Evolutionary conservation across 2,797 vertebrate genomes (phyloP).

Genomic region (Falco cherrug): DNA sequence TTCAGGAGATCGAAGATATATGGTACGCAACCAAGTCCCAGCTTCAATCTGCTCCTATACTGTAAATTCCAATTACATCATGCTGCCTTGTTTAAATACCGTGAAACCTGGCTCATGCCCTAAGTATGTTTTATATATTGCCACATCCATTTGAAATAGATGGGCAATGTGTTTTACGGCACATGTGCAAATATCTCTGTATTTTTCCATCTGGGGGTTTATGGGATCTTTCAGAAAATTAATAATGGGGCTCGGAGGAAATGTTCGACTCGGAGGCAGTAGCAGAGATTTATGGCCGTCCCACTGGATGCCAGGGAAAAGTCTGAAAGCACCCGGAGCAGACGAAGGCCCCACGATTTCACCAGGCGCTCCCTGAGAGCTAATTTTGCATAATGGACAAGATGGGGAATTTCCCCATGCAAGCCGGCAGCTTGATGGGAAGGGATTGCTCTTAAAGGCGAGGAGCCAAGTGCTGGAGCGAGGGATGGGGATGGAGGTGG

Average conservation of each 20-base stretch:
- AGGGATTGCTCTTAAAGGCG: not conserved
- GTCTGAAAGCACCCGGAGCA: not conserved
- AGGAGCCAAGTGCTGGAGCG: not conserved
- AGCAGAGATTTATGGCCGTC: constrained; percentile 14
- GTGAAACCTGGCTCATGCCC: constrained; percentile 60
- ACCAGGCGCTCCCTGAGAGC: not conserved
- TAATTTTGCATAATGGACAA: not conserved
- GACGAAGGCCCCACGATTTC: not conserved
- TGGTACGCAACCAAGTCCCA: not conserved
- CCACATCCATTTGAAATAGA: constrained; percentile 66
- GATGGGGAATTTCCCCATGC: not conserved
- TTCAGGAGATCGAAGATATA: constrained; percentile 57
- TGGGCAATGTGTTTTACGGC: constrained; percentile 59
- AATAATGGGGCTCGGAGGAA: constrained; percentile 65
- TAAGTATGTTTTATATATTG: constrained; percentile 58
- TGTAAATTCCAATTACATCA: constrained; percentile 72
- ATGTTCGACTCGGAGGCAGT: constrained; percentile 51
- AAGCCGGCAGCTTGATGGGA: not conserved
- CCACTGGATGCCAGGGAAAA: constrained; percentile 44
- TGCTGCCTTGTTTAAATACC: constrained; percentile 64
- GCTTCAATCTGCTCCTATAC: constrained; percentile 44
- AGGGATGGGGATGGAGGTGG: not conserved
- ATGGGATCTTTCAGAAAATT: constrained; percentile 67
- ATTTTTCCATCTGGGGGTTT: constrained; percentile 70
- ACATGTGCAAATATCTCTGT: constrained; percentile 60